Evolutionary conservation across 2,888 invertebrate genomes (phyloP), one percentile per base, ranked within the genome.

Genomic region (Drosophila maculinotata): DNA sequence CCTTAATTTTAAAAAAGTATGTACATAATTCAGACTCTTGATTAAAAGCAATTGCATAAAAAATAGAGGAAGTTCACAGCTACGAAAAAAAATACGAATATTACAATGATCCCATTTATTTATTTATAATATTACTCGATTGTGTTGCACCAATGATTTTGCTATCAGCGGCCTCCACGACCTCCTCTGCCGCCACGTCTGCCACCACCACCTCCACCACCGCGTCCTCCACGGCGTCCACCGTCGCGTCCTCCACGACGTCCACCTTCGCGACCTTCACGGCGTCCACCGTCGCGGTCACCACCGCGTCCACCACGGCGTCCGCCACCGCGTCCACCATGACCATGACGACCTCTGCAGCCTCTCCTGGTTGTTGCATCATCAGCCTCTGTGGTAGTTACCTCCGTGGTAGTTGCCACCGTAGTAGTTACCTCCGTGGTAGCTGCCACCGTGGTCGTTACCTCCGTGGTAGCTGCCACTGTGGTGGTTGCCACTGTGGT

Each of bases 1-100:
- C n/a, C n/a, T n/a, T n/a, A n/a, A n/a, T n/a, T n/a, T n/a, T n/a
- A n/a, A n/a, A n/a, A n/a, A n/a, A n/a, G n/a, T n/a, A n/a, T n/a
- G 25, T 33, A 38, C 35, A 25, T 31, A 51, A 25, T 23, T 14
- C 31, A 47, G 17, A 41, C 6, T 5, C 23, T 77, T 76, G 58
- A 57, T n/a, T n/a, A n/a, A n/a, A n/a, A n/a, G n/a, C n/a, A n/a
- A n/a, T n/a, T n/a, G n/a, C n/a, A n/a, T n/a, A n/a, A n/a, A n/a
- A n/a, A n/a, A n/a, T n/a, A n/a, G n/a, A n/a, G n/a, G n/a, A n/a
- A n/a, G n/a, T n/a, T n/a, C n/a, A n/a, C n/a, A 20, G 20, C 20
- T 20, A 20, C 4, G 20, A 36, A 10, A 17, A 36, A 44, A 7
- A 1, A 6, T 3, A 15, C 2, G 15, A 17, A 20, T 14, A 23